phyloP scores from a whole-genome alignment of 2,888 invertebrate species.

The Standfussiana lucernea region DNA sequence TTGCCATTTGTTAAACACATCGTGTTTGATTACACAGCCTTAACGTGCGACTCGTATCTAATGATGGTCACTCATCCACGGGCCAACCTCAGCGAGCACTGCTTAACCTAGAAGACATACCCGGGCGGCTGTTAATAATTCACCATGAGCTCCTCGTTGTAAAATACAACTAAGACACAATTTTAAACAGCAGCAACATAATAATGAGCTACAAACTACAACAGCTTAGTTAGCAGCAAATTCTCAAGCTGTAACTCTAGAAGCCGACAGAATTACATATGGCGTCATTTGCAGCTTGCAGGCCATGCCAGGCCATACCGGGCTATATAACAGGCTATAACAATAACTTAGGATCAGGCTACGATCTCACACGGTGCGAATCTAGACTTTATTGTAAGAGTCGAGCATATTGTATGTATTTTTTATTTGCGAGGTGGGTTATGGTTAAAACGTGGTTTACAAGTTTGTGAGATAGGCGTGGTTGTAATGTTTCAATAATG shows the following conservation, averaged over 20 bases:
- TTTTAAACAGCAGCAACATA: not conserved
- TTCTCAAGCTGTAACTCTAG: constrained; percentile 32
- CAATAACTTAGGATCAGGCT: constrained; percentile 45
- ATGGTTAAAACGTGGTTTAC: constrained; percentile 1
- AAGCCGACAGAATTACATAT: constrained; percentile 29
- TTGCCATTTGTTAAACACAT: not conserved
- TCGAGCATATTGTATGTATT: constrained; percentile 38
- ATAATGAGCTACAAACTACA: constrained; percentile 10
- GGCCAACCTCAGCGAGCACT: not conserved
- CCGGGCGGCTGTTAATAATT: not conserved
- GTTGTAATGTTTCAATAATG: not conserved
- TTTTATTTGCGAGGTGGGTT: not conserved
- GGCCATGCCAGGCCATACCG: constrained; percentile 20
- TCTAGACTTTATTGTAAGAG: constrained; percentile 34
- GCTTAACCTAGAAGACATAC: not conserved
- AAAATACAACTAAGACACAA: not conserved
- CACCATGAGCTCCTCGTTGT: not conserved
- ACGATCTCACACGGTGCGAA: constrained; percentile 16
- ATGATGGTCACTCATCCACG: not conserved
- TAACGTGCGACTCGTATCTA: not conserved
- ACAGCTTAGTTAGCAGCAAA: constrained; percentile 34
- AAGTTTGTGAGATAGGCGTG: not conserved
- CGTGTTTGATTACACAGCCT: not conserved
- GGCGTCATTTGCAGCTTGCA: constrained; percentile 42
- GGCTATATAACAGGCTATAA: constrained; percentile 24